Base-by-base conservation (phyloP, 2,888 invertebrate genomes). In the Protophormia terraenovae region DNA sequence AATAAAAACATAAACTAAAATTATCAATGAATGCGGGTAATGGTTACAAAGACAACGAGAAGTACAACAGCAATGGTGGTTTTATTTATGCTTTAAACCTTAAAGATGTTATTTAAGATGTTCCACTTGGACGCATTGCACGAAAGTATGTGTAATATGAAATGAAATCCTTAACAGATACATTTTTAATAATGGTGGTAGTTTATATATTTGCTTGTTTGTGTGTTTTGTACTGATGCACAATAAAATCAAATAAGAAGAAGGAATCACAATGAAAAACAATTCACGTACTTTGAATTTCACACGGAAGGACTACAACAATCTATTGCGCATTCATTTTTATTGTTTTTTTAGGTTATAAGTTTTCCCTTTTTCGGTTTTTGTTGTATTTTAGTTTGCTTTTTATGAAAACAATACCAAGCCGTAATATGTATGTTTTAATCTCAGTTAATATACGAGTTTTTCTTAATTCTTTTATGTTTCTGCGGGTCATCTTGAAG, bases 31-130 rank as follows among this genome's bases (percentile, higher is more conserved):
- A 84, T 84, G 84, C 84, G 84, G 84, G 84, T 53, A 67, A 83
- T 62, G 66, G 22, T 16, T 35, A 62, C 10, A 35, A 58, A 58
- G 32, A 2, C 41, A 53, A 19, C 8, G 19, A 19, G 19, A 38
- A 50, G 24, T 24, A 27, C 8, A 45, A 24, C 2, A 7, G 4
- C 35, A 0, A 55, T 64, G 50, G 41, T 83, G 73, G 78, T 73
- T 73, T 71, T 55, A 71, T 76, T 80, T 84, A 27, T 76, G 32
- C 32, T 66, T 41, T 55, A 80, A 45, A 72, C 22, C 72, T 64
- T 84, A 27, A 84, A 84, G 80, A 84, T 76, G 50, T 62, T 66
- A 29, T 60, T 84, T 72, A 84, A 81, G 80, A 77, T 73, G 81
- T 80, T 80, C 66, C 66, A 84, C 66, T 84, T 77, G 81, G 41